A percentile compares a stretch with the other conserved stretches of the same genome.
Conservation (phyloP, 2,113 vertebrate species). For the Stigmatopora argus region DNA sequence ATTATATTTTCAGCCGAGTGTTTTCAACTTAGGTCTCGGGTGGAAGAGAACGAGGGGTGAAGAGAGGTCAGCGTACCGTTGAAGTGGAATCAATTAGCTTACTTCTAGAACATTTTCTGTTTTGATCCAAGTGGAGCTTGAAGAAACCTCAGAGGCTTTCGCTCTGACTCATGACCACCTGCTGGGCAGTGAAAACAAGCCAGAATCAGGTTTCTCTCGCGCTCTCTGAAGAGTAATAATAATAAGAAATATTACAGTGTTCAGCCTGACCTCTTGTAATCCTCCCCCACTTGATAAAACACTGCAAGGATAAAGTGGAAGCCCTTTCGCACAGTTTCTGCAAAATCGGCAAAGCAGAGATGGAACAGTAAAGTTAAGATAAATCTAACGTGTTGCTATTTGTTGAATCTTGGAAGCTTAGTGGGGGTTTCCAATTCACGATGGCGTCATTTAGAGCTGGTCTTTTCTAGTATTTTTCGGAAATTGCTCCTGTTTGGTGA, state of each 20-base stretch:
- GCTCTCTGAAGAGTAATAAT: slow-evolving; percentile 5
- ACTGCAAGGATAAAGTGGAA: background rate
- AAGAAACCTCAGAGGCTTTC: slow-evolving; percentile 18
- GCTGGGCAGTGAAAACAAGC: slow-evolving; percentile 28
- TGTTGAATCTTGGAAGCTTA: too few species aligned
- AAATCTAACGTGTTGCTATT: too few species aligned
- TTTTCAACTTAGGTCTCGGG: too few species aligned
- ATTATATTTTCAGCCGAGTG: too few species aligned
- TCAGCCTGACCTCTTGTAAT: slow-evolving; percentile 29
- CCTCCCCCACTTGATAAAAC: slow-evolving; percentile 29
- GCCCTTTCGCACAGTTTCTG: background rate
- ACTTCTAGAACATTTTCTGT: slow-evolving; percentile 16
- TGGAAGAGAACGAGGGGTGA: slow-evolving; percentile 18
- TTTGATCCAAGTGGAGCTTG: slow-evolving; percentile 28
- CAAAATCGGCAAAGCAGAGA: background rate
- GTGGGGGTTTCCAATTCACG: too few species aligned
- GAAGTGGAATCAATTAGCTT: slow-evolving; percentile 36
- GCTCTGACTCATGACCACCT: slow-evolving; percentile 29
- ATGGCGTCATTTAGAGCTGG: too few species aligned
- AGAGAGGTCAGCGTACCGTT: slow-evolving; percentile 18
- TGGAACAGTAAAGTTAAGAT: too few species aligned
- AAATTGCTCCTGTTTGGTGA: too few species aligned
- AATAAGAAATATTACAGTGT: slow-evolving; percentile 31
- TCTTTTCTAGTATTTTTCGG: too few species aligned
- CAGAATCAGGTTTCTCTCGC: background rate